Base-by-base conservation (phyloP, 1,140 invertebrate genomes). In the Tetramorium simillimum region DNA sequence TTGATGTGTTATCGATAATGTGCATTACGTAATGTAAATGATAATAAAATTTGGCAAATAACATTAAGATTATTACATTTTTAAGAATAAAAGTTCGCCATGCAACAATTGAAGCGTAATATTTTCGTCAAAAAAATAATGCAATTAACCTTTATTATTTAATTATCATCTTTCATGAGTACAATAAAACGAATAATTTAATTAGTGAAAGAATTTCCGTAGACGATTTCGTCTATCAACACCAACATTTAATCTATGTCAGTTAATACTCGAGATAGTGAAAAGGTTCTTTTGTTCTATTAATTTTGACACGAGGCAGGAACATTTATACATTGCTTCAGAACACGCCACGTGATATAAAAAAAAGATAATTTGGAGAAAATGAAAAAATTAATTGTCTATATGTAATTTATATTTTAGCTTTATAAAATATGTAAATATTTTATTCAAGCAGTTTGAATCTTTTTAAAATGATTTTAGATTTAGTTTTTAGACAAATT, bases 41-140 rank as follows among this genome's bases (percentile, higher is more conserved):
- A 65, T 65, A 24, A 80, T 24, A 62, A 62, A 63, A 62, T 78
- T 78, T 78, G 24, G 9, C 37, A 46, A 78, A 33, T 49, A 49
- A 62, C 60, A 16, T 63, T 56, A 10, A 65, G 16, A 43, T 78
- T 43, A 21, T 80, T 80, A 28, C 9, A 37, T 43, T 51, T 33
- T 33, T 33, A 2, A 28, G 0, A 33, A 33, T 33, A 33, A 33
- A 33, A 33, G 3, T 33, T 33, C 0, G 0, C 33, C 4, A 33
- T 33, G 33, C 33, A 33, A 33, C 4, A 33, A 3, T 3, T 33
- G 33, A 33, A 33, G 33, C 33, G 33, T 33, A 33, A 33, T 33
- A 33, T 33, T 33, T 33, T 33, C 33, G 33, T 33, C 3, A 33
- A 33, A 33, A 33, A 33, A 33, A 33, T 33, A 33, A 33, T 33